Conservation (phyloP, 2,888 invertebrate species). For the Terebella lapidaria region DNA sequence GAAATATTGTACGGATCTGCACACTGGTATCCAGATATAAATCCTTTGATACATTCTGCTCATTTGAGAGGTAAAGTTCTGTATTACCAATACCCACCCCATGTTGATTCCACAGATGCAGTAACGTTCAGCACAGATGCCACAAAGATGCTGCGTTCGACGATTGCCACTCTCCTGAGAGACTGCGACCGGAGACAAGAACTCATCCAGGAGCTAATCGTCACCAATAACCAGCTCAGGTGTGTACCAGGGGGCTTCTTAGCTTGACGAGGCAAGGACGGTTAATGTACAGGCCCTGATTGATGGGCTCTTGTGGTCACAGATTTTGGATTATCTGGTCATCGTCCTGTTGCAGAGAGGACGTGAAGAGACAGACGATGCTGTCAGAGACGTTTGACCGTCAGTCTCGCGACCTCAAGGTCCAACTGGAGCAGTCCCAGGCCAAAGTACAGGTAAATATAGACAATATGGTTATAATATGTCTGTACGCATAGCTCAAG, state of each 20-base stretch:
- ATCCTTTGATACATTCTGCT: background rate
- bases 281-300: background rate
- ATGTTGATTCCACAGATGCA: conserved; percentile 1
- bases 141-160: conserved; percentile 27
- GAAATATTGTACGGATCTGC: background rate
- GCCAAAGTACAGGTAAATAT: background rate
- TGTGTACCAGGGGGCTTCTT: too few species aligned
- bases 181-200: conserved; percentile 39
- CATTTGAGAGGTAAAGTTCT: background rate
- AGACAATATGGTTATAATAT: too few species aligned
- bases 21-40: background rate
- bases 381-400: background rate
- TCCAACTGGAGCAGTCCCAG: background rate
- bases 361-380: background rate
- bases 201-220: conserved; percentile 39
- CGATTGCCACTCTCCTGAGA: conserved; percentile 30
- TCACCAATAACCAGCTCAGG: conserved; percentile 38
- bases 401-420: background rate
- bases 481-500: too few species aligned
- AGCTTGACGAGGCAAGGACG: too few species aligned
- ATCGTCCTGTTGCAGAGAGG: background rate
- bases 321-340: too few species aligned
- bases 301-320: background rate
- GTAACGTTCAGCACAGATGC: conserved; percentile 9
- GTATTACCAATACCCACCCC: background rate